Evolutionary conservation across 92 coral and sea anemone genomes (phyloP).

Genomic region (Micromussa lordhowensis): DNA sequence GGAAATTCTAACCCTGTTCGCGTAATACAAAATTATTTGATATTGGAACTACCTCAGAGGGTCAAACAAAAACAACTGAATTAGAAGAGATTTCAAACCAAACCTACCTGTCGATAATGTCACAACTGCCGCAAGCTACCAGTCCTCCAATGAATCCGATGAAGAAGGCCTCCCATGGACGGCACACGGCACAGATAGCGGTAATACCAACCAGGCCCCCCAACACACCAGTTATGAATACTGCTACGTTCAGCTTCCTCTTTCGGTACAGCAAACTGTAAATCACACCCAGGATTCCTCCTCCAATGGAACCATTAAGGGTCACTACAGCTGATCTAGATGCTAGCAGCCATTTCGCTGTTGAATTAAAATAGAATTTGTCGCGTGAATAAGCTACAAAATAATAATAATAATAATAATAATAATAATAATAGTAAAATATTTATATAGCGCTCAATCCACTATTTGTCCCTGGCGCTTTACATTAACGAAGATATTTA

Average conservation of each 20-base stretch:
- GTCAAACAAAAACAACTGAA: neutral
- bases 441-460: no score
- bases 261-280: conserved; percentile 64
- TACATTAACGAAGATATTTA: no score
- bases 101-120: conserved; percentile 58
- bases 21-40: no score
- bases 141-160: conserved; percentile 87
- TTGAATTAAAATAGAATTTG: neutral
- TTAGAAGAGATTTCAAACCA: neutral
- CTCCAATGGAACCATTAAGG: conserved; percentile 89
- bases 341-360: conserved; percentile 81
- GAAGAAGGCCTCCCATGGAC: conserved; percentile 86
- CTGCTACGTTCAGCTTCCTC: conserved; percentile 74
- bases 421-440: no score
- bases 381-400: neutral
- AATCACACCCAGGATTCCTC: conserved; percentile 71
- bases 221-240: conserved; percentile 79
- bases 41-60: neutral
- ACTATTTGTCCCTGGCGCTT: no score
- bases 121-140: conserved; percentile 69
- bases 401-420: no score
- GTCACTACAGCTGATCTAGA: conserved; percentile 92
- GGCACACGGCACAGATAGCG: conserved; percentile 85
- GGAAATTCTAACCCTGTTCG: no score
- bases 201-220: conserved; percentile 88